phyloP scores from a whole-genome alignment of 2,113 vertebrate genomes.

The Smithornis capensis region DNA sequence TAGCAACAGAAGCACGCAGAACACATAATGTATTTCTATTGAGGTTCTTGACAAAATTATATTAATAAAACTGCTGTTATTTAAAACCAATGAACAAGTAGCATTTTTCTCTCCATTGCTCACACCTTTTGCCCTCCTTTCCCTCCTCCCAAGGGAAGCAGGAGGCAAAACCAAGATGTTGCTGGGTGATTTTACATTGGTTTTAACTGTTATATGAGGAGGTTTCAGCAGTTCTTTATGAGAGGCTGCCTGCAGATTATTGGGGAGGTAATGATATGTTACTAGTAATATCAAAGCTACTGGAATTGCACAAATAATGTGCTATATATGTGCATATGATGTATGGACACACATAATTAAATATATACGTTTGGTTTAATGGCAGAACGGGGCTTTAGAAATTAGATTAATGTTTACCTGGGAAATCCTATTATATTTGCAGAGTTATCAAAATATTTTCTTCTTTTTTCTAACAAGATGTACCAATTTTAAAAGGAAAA shows the following conservation, averaged over 20 bases:
- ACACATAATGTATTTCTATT: not conserved
- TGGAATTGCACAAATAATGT: not conserved
- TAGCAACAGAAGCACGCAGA: not conserved
- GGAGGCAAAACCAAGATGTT: not conserved
- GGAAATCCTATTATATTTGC: not conserved
- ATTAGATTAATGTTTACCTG: not conserved
- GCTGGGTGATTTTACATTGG: not conserved
- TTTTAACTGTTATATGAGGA: not conserved
- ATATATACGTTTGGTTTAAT: not conserved
- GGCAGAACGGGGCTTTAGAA: not conserved
- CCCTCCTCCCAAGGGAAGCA: not conserved
- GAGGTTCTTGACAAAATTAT: not conserved
- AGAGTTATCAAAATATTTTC: not conserved
- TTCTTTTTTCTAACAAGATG: not conserved
- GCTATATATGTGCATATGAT: not conserved
- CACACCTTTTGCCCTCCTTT: not conserved
- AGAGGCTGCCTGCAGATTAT: not conserved
- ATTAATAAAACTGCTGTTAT: not conserved
- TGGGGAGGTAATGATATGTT: not conserved
- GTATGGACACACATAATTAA: not conserved
- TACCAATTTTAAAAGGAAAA: not conserved
- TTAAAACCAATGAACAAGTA: not conserved
- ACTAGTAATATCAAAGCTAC: not conserved
- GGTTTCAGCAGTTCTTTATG: not conserved
- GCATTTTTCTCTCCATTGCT: not conserved